Conservation (phyloP, 2,888 invertebrate genomes). For the Athalia rosae region DNA sequence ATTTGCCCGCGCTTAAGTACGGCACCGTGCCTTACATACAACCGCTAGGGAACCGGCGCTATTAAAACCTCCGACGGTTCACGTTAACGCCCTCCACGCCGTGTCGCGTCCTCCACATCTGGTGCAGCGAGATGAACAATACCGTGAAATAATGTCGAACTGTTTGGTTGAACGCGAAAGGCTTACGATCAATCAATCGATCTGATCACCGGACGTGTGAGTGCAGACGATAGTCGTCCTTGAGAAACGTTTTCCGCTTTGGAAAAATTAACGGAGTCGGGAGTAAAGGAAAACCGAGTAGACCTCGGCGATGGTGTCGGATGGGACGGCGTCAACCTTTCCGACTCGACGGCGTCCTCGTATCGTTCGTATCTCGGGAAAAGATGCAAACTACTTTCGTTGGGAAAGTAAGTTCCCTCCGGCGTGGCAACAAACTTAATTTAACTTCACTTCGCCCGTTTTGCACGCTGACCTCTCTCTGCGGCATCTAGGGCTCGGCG, state of each 20-base stretch:
- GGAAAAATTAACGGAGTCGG: background rate
- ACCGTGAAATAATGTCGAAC: too few species aligned
- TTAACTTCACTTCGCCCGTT: slow-evolving; percentile 44
- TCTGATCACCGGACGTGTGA: background rate
- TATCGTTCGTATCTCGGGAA: slow-evolving; percentile 34
- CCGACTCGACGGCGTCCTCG: background rate
- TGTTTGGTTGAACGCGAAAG: too few species aligned
- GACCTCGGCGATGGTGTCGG: too few species aligned
- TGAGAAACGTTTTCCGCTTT: background rate
- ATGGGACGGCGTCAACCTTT: background rate
- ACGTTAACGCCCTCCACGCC: background rate
- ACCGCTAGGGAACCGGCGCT: slow-evolving; percentile 3
- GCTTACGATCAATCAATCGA: too few species aligned
- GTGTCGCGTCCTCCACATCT: too few species aligned
- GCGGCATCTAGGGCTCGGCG: slow-evolving; percentile 27
- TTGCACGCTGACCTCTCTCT: slow-evolving; percentile 40
- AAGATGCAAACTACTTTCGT: slow-evolving; percentile 44
- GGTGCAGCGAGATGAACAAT: too few species aligned
- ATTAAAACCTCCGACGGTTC: slow-evolving; percentile 2
- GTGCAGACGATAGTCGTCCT: background rate
- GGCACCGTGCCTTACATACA: background rate
- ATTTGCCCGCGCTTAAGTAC: background rate
- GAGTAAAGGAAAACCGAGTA: background rate
- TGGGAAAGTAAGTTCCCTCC: slow-evolving; percentile 10
- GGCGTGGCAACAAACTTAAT: slow-evolving; percentile 43